Conservation (phyloP, 2,113 vertebrate genomes). For the Xyrauchen texanus region DNA sequence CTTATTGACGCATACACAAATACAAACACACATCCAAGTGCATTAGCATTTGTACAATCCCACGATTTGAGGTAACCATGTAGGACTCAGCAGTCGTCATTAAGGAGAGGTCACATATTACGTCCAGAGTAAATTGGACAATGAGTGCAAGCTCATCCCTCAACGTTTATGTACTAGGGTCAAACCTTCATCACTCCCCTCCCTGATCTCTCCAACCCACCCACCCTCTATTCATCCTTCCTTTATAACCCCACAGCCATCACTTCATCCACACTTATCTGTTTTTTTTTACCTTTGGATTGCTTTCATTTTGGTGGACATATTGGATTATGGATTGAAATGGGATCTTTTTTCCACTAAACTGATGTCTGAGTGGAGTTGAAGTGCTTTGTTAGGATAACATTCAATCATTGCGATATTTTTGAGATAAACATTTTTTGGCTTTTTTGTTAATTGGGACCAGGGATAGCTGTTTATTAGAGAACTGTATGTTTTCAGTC, state of each 20-base stretch:
- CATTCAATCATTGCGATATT: too few relatives aligned
- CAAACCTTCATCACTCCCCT: slow-evolving; percentile 48
- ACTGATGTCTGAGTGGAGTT: not conserved
- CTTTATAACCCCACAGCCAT: slow-evolving; percentile 73
- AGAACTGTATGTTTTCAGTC: too few relatives aligned
- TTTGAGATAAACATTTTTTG: too few relatives aligned
- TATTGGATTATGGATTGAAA: slow-evolving; percentile 6
- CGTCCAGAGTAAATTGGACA: slow-evolving; percentile 14
- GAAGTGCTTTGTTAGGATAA: not conserved
- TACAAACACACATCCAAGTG: not conserved
- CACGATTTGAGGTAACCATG: not conserved
- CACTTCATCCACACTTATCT: slow-evolving; percentile 66
- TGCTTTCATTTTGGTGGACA: slow-evolving; percentile 39
- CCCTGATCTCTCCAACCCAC: slow-evolving; percentile 47
- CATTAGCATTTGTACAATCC: slow-evolving; percentile 29
- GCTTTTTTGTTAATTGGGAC: too few relatives aligned
- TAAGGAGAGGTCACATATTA: slow-evolving; percentile 49
- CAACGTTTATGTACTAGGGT: slow-evolving; percentile 54
- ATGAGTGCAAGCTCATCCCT: slow-evolving; percentile 43
- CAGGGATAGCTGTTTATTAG: too few relatives aligned
- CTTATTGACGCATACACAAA: slow-evolving; percentile 29
- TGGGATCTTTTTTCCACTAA: not conserved
- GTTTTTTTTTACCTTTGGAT: slow-evolving; percentile 44
- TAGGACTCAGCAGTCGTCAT: not conserved
- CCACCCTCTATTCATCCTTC: slow-evolving; percentile 63